Base-by-base conservation (phyloP, 2,888 invertebrate genomes). In the Deilephila porcellus region DNA sequence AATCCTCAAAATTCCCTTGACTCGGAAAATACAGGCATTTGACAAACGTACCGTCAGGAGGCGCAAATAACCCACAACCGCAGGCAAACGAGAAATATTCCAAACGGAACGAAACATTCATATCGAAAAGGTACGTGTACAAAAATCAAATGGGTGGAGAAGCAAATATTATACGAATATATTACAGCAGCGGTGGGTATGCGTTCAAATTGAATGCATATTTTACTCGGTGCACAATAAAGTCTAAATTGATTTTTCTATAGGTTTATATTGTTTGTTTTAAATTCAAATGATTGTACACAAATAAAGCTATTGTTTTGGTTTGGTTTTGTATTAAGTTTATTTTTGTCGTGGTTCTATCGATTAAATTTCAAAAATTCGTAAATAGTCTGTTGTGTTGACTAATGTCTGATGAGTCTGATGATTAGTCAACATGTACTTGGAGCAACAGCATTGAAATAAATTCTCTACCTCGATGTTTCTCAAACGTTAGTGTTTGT, bases 141-240 rank as follows among this genome's bases (percentile, higher is more conserved):
- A 72, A 64, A 64, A 72, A 64, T 56, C 63, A 64, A 56, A 56
- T 25, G 19, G 34, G 34, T 37, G 63, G 62, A 56, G 64, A 72
- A 56, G 63, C 72, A 64, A 72, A 72, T 72, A 72, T 64, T 64
- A 59, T 59, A 53, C 11, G 25, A 25, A 17, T 29, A 34, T 56
- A 5, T 20, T 45, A 64, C 64, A 14, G 19, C 14, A 3, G 64
- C 4, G 45, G 34, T 63, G 8, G 8, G 20, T 37, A n/a, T 64
- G 56, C n/a, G 20, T 45, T 20, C 14, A 20, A 45, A 45, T 20
- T 45, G 45, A 64, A 64, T 64, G 37, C 45, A 20, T 64, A 64
- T 64, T 64, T 20, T 11, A 64, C 64, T 60, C 56, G 6, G 19
- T 7, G 56, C 6, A 56, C 56, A 60, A 37, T 64, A 64, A n/a